These are phyloP conservation scores for Naja naja DNA, from an alignment of 2,113 vertebrate genomes.

Conservation along the genomic window DNA sequence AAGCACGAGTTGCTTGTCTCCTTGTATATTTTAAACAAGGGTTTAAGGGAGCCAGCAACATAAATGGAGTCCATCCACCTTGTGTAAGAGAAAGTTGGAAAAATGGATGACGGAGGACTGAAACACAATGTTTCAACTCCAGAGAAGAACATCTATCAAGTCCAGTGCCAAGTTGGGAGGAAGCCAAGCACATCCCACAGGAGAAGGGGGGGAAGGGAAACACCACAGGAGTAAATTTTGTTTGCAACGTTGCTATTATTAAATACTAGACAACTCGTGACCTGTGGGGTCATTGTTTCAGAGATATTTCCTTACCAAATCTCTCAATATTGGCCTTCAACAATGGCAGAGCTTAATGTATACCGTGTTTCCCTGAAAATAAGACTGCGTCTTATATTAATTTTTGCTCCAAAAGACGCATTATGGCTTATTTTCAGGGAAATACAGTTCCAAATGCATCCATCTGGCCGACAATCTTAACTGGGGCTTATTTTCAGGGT, in stretches of 20 bases:
- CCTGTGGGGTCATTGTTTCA: not conserved
- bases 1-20: not conserved
- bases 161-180: not conserved
- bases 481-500: too few relatives aligned
- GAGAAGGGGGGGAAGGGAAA: not conserved
- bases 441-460: too few relatives aligned
- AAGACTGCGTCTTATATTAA: too few relatives aligned
- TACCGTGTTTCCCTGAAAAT: too few relatives aligned
- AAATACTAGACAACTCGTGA: not conserved
- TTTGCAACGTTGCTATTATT: not conserved
- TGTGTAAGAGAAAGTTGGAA: not conserved
- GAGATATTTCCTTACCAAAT: not conserved
- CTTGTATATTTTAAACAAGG: not conserved
- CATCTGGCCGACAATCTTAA: too few relatives aligned
- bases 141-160: not conserved
- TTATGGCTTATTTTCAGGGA: too few relatives aligned
- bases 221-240: not conserved
- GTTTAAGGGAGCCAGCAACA: not conserved
- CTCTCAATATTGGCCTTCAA: not conserved
- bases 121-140: not conserved
- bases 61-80: not conserved
- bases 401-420: too few relatives aligned
- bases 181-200: not conserved
- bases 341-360: not conserved
- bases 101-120: not conserved